phyloP scores from a whole-genome alignment of 2,888 invertebrate genomes.

The Lagria hirta region DNA sequence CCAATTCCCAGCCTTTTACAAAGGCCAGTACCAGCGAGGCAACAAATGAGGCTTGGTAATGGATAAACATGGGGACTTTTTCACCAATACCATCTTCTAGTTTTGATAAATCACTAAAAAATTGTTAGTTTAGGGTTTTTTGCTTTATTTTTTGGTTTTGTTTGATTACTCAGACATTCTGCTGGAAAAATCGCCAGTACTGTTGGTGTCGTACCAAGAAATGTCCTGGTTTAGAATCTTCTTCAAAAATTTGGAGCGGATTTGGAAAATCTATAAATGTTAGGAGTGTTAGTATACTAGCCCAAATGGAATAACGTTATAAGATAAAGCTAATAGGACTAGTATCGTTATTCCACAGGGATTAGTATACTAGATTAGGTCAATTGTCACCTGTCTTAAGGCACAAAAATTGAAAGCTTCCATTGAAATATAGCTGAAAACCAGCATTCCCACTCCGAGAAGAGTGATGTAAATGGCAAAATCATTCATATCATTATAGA shows the following conservation, averaged over 20 bases:
- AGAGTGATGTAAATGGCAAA: conserved; percentile 65
- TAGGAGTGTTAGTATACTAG: too few relatives aligned
- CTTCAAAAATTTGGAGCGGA: conserved; percentile 66
- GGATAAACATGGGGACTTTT: conserved; percentile 73
- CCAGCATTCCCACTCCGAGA: conserved; percentile 62
- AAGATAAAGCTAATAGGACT: too few relatives aligned
- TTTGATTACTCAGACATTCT: conserved; percentile 70
- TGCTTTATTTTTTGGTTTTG: too few relatives aligned
- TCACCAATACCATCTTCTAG: conserved; percentile 84
- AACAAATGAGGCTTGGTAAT: conserved; percentile 68
- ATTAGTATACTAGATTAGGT: conserved; percentile 1
- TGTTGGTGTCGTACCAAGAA: conserved; percentile 70
- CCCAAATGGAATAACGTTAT: too few relatives aligned
- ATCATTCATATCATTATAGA: conserved; percentile 56
- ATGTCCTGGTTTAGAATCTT: conserved; percentile 74
- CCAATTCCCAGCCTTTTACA: conserved; percentile 77
- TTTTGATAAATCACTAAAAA: conserved; percentile 68
- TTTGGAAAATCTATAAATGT: conserved; percentile 64
- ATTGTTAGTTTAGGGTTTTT: too few relatives aligned
- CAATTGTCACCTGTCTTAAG: conserved; percentile 61
- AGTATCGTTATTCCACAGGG: conserved; percentile 1
- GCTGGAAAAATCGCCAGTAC: conserved; percentile 72
- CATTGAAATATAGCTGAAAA: conserved; percentile 66
- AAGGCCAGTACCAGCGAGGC: conserved; percentile 73
- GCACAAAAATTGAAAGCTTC: conserved; percentile 71